Conservation (phyloP, 2,888 invertebrate genomes). For the Ganaspis brasiliensis region DNA sequence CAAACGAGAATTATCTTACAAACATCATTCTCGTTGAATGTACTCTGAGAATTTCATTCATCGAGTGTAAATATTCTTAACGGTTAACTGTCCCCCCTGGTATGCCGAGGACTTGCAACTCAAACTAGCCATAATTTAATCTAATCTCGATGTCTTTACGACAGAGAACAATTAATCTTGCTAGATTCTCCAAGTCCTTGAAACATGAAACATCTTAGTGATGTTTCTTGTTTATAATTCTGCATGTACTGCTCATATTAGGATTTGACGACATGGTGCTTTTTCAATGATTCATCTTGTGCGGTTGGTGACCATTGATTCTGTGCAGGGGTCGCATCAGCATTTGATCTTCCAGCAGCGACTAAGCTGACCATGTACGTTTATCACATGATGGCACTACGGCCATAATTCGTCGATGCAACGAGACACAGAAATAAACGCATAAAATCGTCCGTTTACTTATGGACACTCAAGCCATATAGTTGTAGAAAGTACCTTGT, state of each 20-base stretch:
- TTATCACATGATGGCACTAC: constrained; percentile 65
- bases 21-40: too few relatives aligned
- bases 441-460: not conserved
- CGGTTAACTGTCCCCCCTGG: not conserved
- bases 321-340: constrained; percentile 39
- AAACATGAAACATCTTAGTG: constrained; percentile 33
- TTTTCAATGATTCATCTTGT: constrained; percentile 73
- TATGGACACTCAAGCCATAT: not conserved
- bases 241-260: constrained; percentile 57
- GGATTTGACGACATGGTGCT: constrained; percentile 65
- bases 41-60: constrained; percentile 18
- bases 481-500: not conserved
- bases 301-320: constrained; percentile 60
- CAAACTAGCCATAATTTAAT: not conserved
- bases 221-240: constrained; percentile 61
- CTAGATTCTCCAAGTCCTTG: not conserved
- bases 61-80: constrained; percentile 13
- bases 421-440: constrained; percentile 27
- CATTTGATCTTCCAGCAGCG: constrained; percentile 64
- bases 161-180: constrained; percentile 4
- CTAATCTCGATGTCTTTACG: constrained; percentile 43
- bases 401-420: constrained; percentile 54
- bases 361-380: constrained; percentile 71
- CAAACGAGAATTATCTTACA: not conserved
- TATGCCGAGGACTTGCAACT: not conserved